Evolutionary conservation across 92 coral and sea anemone genomes (phyloP), one percentile per base, ranked within the genome.

Genomic region (Palythoa caribaeorum): DNA sequence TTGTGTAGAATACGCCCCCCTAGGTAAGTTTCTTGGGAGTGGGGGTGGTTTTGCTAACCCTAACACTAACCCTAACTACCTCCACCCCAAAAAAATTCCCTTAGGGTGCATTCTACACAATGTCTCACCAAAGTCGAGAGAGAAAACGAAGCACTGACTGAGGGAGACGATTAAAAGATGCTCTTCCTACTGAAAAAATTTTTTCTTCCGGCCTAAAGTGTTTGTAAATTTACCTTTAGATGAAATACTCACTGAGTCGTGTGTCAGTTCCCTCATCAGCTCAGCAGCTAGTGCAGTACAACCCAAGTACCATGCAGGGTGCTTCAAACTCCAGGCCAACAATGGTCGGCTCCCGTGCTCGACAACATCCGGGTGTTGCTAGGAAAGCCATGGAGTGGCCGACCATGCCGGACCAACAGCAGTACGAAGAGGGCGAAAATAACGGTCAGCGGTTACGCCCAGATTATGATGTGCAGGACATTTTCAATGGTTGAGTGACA

Each of bases 281-380:
- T 28, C 94, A 95, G 17, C 94, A 93, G 80, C 84, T 95, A 16
- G 96, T 95, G 50, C 98, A 95, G 93, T 95, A 95, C 78, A 95
- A 90, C 36, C 76, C 76, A 20, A 35, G 60, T 44, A 12, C 86
- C 8, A 84, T 88, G 84, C 96, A 91, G 44, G 89, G 91, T 16
- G 48, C 94, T 79, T 86, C 90, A 2, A 77, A 73, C 20, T 68
- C 89, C 52, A 90, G 95, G 55, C 90, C 71, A 17, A 90, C 85
- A 19, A 92, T 95, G 80, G 65, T 90, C 63, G 88, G 90, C 70
- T 90, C 90, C 7, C 90, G 85, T 2, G 87, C 75, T 3, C 88
- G 79, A 38, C 94, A 89, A 15, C 89, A 84, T 11, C 87, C 78
- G 20, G 94, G 84, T 5, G 92, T 83, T 38, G 94, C 85, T 3